These are phyloP conservation scores for Sceloporus tristichus DNA, from an alignment of 2,113 vertebrate species.

Conservation along the genomic window DNA sequence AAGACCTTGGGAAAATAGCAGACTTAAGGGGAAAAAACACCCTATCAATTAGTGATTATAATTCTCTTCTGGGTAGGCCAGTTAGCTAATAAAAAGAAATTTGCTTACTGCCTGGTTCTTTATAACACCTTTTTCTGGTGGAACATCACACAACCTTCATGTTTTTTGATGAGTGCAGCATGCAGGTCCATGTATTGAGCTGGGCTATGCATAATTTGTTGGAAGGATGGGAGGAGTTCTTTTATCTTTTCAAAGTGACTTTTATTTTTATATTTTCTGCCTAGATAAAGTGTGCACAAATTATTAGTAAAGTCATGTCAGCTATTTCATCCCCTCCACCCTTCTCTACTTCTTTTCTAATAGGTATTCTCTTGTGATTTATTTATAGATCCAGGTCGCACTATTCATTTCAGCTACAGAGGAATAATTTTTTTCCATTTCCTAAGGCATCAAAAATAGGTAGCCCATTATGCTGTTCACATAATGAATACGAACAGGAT, in stretches of 20 bases:
- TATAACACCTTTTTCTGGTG: background rate
- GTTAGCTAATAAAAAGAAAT: slow-evolving; percentile 14
- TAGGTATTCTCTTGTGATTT: slow-evolving; percentile 48
- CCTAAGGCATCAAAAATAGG: slow-evolving; percentile 5
- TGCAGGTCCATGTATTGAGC: slow-evolving; percentile 2
- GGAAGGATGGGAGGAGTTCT: background rate
- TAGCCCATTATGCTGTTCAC: background rate
- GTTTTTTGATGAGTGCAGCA: slow-evolving; percentile 29
- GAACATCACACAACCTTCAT: slow-evolving; percentile 31
- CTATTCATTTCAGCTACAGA: slow-evolving; percentile 48
- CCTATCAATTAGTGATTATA: background rate
- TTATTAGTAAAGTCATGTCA: slow-evolving; percentile 24
- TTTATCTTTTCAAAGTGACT: background rate
- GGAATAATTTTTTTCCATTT: slow-evolving; percentile 49
- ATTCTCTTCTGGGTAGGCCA: background rate
- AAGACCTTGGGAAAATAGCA: background rate
- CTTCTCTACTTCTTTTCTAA: slow-evolving; percentile 23
- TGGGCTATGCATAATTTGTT: background rate
- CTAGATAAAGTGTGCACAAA: slow-evolving; percentile 28
- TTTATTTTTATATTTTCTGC: background rate
- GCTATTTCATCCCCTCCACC: slow-evolving; percentile 29
- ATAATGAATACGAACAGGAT: slow-evolving; percentile 45
- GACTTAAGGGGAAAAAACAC: background rate
- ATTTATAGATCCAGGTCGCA: slow-evolving; percentile 41
- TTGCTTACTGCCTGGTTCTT: slow-evolving; percentile 25